phyloP scores from a whole-genome alignment of 1,140 invertebrate genomes.

The Dendroctonus valens region DNA sequence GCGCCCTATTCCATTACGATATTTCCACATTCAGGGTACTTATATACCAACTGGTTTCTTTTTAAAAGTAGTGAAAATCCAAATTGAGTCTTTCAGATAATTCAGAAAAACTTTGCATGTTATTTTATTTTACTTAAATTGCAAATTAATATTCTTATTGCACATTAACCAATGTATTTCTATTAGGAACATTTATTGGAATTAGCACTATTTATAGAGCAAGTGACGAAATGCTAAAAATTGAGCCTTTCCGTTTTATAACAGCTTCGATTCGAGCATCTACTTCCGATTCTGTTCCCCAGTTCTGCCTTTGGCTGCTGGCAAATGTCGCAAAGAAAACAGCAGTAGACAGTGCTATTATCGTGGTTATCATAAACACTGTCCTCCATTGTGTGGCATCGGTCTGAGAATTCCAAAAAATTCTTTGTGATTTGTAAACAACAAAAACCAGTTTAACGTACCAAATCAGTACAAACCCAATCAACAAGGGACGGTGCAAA shows the following conservation, averaged over 20 bases:
- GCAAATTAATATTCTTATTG: too few species aligned
- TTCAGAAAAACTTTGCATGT: too few species aligned
- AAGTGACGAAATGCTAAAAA: background rate
- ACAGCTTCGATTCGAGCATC: background rate
- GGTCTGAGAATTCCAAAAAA: conserved; percentile 4
- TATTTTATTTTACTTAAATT: too few species aligned
- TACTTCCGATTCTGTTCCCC: conserved; percentile 1
- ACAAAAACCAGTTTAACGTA: background rate
- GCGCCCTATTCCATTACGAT: too few species aligned
- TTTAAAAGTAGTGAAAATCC: too few species aligned
- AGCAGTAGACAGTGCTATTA: background rate
- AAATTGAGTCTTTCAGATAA: too few species aligned
- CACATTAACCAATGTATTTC: too few species aligned
- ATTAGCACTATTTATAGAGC: too few species aligned
- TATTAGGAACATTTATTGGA: too few species aligned
- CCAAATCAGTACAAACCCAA: conserved; percentile 1
- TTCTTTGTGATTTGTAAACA: background rate
- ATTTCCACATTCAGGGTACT: too few species aligned
- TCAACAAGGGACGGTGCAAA: conserved; percentile 7
- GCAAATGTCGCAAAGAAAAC: conserved; percentile 14
- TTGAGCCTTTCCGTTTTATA: background rate
- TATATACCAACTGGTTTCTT: too few species aligned
- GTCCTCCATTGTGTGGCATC: conserved; percentile 9
- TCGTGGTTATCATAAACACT: conserved; percentile 5
- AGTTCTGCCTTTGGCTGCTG: conserved; percentile 3